Evolutionary conservation across 37 sponge, comb jelly and placozoan species (phyloP), one percentile per base, ranked within the genome.

Genomic region (Beroe ovata): DNA sequence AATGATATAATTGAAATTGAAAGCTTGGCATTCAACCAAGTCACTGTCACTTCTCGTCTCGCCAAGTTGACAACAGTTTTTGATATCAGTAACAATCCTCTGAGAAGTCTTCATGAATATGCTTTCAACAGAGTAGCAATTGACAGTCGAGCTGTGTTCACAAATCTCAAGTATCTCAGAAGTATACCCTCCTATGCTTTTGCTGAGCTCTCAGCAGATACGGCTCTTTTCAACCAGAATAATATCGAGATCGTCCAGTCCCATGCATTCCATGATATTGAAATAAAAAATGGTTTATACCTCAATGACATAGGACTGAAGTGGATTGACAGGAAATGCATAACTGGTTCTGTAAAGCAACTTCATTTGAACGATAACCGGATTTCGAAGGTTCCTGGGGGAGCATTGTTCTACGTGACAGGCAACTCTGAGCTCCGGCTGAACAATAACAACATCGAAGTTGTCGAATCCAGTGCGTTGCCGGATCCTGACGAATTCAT

Each of bases 11-110:
- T 36, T 0, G 84, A 77, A 29, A 77, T 77, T 25, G 84, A 77
- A 25, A 77, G 47, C n/a, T 21, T 32, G 8, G 84, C 54, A 77
- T 77, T 77, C 33, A 16, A 39, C 22, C 0, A 77, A 42, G 41
- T 77, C 41, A 42, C 42, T 4, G 84, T 77, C 2, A 34, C 19
- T 16, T 19, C 38, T 1, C 1, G 11, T 29, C 4, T 35, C 1
- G 36, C 4, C 3, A 25, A 69, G 35, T 77, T 42, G 54, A 41
- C 26, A 11, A 42, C 42, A 2, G 29, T 20, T 25, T 77, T 77
- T 77, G 84, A 77, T 19, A n/a, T 77, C 0, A 42, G 54, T 25
- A 77, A 77, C 84, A 77, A 77, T 35, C 84, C 84, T 21, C 35
- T 77, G 25, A 77, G 84, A n/a, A 38, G 38, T 11, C 29, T 77